These are phyloP conservation scores for Amphipoea lucens DNA, from an alignment of 2,888 invertebrate genomes.

Conservation along the genomic window DNA sequence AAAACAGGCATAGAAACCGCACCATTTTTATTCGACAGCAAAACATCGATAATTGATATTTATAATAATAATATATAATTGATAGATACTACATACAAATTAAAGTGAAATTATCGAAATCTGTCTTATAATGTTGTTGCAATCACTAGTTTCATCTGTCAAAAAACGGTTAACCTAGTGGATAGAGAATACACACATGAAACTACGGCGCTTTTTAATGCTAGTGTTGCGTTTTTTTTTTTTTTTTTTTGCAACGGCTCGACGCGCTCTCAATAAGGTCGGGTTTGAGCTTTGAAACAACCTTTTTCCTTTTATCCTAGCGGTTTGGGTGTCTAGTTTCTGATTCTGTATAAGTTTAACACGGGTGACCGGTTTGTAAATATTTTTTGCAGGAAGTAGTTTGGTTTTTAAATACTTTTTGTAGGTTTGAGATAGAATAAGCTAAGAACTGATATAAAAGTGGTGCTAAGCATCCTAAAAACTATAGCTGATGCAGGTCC, in stretches of 20 bases:
- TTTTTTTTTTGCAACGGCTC: slow-evolving; percentile 9
- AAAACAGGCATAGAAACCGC: no score
- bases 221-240: background rate
- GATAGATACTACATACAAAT: no score
- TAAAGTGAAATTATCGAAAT: no score
- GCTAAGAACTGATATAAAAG: background rate
- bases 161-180: no score
- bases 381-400: background rate
- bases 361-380: slow-evolving; percentile 9
- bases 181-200: background rate
- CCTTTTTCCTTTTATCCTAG: slow-evolving; percentile 42
- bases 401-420: background rate
- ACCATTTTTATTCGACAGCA: no score
- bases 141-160: no score
- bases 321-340: slow-evolving; percentile 32
- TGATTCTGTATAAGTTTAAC: slow-evolving; percentile 38
- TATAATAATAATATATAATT: no score
- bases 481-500: background rate
- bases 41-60: no score
- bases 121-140: no score
- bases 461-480: background rate
- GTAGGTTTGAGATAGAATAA: background rate
- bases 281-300: slow-evolving; percentile 35
- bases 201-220: slow-evolving; percentile 2
- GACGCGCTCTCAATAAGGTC: slow-evolving; percentile 29